A percentile compares a stretch with the other conserved stretches of the same genome.
Conservation (phyloP, 2,797 vertebrate species). For the Squalus acanthias region DNA sequence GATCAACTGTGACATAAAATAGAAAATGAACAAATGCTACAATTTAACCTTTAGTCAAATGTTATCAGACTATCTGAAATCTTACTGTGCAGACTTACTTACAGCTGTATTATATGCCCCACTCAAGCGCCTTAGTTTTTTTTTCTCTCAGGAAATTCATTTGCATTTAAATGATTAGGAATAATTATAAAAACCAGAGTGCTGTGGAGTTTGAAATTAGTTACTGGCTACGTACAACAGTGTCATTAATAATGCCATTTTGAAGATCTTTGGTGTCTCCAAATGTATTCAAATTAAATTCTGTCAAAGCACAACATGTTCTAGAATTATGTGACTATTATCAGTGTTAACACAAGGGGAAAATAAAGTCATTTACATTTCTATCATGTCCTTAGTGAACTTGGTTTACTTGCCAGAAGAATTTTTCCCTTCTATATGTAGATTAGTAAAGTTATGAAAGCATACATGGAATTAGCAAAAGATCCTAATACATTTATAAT, state of each 20-base stretch:
- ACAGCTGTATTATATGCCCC: constrained; percentile 64
- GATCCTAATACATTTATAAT: background rate
- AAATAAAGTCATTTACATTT: constrained; percentile 34
- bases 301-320: constrained; percentile 73
- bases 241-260: constrained; percentile 74
- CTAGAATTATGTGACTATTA: constrained; percentile 57
- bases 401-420: background rate
- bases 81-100: constrained; percentile 55
- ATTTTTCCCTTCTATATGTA: background rate
- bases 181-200: constrained; percentile 78
- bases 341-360: constrained; percentile 8
- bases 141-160: constrained; percentile 74
- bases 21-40: constrained; percentile 65
- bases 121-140: constrained; percentile 76
- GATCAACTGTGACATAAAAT: constrained; percentile 65
- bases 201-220: constrained; percentile 82
- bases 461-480: background rate
- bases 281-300: constrained; percentile 73
- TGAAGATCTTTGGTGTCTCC: constrained; percentile 67
- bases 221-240: constrained; percentile 76
- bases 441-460: background rate
- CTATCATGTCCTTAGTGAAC: background rate
- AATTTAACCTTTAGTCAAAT: constrained; percentile 58
- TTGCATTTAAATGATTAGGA: constrained; percentile 82
- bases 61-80: constrained; percentile 58